Evolutionary conservation across 2,113 vertebrate genomes (phyloP).

Genomic region (Perca flavescens): DNA sequence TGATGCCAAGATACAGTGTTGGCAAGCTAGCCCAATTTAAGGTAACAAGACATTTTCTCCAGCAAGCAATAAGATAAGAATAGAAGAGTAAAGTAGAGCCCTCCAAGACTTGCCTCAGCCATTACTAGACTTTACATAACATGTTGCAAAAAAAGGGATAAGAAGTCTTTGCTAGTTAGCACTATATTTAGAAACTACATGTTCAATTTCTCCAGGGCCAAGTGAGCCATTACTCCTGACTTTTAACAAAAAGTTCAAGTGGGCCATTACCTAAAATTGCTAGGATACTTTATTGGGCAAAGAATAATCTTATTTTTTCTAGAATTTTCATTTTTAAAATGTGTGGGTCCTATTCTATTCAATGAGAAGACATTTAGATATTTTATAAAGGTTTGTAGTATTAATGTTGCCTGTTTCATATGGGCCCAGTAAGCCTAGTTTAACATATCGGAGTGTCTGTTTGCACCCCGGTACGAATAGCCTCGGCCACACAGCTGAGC

Average conservation of each 20-base stretch:
- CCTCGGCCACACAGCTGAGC: too few species aligned
- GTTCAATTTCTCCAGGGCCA: neutral
- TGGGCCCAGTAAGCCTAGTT: neutral
- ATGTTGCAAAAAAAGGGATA: neutral
- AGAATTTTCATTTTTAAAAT: neutral
- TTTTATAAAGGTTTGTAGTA: neutral
- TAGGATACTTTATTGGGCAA: neutral
- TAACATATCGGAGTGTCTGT: neutral
- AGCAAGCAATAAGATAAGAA: neutral
- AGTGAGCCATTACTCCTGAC: neutral
- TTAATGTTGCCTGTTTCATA: neutral
- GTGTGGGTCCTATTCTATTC: neutral
- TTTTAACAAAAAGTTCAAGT: neutral
- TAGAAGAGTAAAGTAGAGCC: neutral
- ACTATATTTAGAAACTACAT: neutral
- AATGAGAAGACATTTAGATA: neutral
- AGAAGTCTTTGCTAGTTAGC: neutral
- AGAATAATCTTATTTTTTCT: neutral
- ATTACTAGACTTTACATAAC: neutral
- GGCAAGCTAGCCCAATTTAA: neutral
- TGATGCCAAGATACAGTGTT: neutral
- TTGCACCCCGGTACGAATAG: too few species aligned
- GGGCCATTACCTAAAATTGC: neutral
- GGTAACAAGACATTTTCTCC: neutral
- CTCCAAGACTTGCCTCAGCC: neutral